These are phyloP conservation scores for Monochamus saltuarius DNA, from an alignment of 1,140 invertebrate species.

Conservation along the genomic window DNA sequence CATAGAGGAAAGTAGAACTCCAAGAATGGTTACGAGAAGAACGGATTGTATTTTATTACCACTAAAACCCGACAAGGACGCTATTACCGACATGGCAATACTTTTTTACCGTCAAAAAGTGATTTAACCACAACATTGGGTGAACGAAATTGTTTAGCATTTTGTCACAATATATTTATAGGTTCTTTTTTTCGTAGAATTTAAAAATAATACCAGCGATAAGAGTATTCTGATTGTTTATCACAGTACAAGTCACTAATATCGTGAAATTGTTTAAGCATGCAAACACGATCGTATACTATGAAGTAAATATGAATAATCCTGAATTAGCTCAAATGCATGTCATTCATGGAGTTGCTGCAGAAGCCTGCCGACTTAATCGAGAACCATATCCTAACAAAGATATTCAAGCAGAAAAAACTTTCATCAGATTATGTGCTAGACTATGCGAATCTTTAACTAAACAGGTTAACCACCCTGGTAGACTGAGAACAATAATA, in stretches of 20 bases:
- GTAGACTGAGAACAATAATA: not conserved
- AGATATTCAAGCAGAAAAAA: not conserved
- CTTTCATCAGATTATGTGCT: not conserved
- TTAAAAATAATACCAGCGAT: slow-evolving; percentile 3
- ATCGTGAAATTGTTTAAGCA: not conserved
- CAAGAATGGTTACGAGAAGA: no score
- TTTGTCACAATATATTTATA: not conserved
- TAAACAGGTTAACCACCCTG: not conserved
- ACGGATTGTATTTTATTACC: slow-evolving; percentile 2
- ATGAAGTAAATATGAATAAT: not conserved
- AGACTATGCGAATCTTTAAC: not conserved
- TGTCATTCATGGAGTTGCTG: not conserved
- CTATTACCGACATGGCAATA: slow-evolving; percentile 2
- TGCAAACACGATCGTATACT: not conserved
- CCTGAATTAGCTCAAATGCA: not conserved
- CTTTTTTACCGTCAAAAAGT: slow-evolving; percentile 4
- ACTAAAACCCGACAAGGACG: slow-evolving; percentile 1
- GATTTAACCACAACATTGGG: no score
- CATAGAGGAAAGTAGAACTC: no score
- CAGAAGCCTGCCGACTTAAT: not conserved
- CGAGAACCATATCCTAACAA: no score
- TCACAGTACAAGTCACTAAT: not conserved
- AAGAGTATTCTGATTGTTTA: not conserved
- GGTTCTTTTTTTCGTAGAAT: slow-evolving; percentile 8
- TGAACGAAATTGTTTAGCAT: not conserved